A percentile compares a stretch with the other conserved stretches of the same genome.
phyloP scores from a whole-genome alignment of 2,113 vertebrate species.

The Puffinus mauretanicus region DNA sequence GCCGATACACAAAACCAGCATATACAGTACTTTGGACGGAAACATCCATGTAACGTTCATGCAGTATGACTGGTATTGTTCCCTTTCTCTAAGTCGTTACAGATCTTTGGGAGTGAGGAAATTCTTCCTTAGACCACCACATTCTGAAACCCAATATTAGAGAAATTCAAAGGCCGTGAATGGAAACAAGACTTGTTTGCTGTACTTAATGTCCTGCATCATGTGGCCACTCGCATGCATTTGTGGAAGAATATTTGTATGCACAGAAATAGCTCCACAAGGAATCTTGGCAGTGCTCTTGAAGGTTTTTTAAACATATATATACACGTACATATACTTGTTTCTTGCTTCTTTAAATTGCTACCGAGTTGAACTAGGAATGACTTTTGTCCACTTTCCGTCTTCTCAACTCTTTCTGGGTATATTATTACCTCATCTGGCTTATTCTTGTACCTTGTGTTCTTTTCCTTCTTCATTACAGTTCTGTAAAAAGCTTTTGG shows the following conservation, averaged over 20 bases:
- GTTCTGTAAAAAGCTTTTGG: slow-evolving; percentile 71
- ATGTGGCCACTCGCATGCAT: neutral
- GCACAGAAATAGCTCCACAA: slow-evolving; percentile 11
- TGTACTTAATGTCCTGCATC: neutral
- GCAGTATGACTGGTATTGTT: neutral
- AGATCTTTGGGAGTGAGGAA: slow-evolving; percentile 49
- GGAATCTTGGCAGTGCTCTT: slow-evolving; percentile 12
- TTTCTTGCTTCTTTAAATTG: neutral
- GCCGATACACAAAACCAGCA: neutral
- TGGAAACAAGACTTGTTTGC: slow-evolving; percentile 68
- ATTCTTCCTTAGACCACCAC: slow-evolving; percentile 49
- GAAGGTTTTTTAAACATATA: neutral
- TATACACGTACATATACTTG: neutral
- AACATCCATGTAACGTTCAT: neutral
- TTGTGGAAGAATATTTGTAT: neutral
- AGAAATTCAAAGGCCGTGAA: slow-evolving; percentile 64
- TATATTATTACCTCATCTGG: slow-evolving; percentile 57
- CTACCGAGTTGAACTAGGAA: neutral
- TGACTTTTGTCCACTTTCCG: slow-evolving; percentile 19
- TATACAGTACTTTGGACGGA: neutral
- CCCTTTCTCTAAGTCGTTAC: slow-evolving; percentile 53
- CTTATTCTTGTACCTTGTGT: slow-evolving; percentile 58
- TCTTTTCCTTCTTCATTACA: slow-evolving; percentile 56
- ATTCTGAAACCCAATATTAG: slow-evolving; percentile 62
- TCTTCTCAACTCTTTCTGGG: slow-evolving; percentile 43